These are phyloP conservation scores for Heliconius nattereri DNA, from an alignment of 1,140 invertebrate species.

Conservation along the genomic window DNA sequence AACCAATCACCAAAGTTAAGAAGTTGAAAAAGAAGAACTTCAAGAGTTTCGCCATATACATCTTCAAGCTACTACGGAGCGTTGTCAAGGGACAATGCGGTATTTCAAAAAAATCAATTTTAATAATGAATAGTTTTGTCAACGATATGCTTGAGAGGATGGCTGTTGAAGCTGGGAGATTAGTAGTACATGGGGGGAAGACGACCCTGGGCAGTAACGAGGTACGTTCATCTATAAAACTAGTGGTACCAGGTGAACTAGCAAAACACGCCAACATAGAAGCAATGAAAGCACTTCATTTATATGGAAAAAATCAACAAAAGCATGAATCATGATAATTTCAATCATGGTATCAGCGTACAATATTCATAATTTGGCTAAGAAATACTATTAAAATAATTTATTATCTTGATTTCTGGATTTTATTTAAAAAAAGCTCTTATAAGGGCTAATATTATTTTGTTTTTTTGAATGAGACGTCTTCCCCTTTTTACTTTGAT, in stretches of 20 bases:
- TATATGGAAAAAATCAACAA: constrained; percentile 51
- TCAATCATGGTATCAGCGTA: too few species aligned
- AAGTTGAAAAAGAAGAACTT: constrained; percentile 82
- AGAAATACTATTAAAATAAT: constrained; percentile 5
- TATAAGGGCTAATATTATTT: constrained; percentile 21
- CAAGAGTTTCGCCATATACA: constrained; percentile 86
- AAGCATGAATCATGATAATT: background rate
- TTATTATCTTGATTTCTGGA: constrained; percentile 17
- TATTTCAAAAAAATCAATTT: constrained; percentile 77
- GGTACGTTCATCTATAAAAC: constrained; percentile 71
- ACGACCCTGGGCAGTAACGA: constrained; percentile 77
- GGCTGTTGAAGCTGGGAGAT: constrained; percentile 79
- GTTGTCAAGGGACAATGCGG: constrained; percentile 66
- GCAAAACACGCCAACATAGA: constrained; percentile 70
- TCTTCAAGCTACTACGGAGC: constrained; percentile 86
- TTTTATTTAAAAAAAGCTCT: constrained; percentile 29
- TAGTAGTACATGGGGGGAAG: constrained; percentile 82
- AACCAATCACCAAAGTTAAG: constrained; percentile 55
- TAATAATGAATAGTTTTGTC: constrained; percentile 85
- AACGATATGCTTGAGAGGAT: constrained; percentile 82
- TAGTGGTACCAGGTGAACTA: constrained; percentile 66
- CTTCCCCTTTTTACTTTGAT: background rate
- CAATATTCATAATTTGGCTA: background rate
- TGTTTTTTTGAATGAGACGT: background rate
- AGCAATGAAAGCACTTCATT: constrained; percentile 83